Percentiles rank a stretch among this genome's conserved stretches.
These are phyloP conservation scores for Crotalus horridus DNA, from an alignment of 2,113 vertebrate genomes.

Conservation along the genomic window DNA sequence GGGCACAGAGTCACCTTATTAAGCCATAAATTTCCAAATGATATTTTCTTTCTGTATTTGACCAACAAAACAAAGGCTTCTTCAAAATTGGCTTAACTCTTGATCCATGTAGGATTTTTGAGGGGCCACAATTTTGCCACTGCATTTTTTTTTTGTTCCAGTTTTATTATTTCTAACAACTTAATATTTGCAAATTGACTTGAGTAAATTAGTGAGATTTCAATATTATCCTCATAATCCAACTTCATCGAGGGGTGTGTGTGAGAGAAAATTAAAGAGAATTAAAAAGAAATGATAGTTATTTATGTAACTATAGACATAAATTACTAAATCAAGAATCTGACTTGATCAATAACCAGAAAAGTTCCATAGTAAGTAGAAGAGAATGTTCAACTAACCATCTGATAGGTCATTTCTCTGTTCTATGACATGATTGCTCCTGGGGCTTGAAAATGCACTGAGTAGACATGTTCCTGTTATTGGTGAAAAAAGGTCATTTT, in stretches of 20 bases:
- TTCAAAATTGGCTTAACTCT: not conserved
- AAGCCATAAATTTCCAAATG: not conserved
- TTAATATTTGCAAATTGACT: not conserved
- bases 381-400: constrained; percentile 64
- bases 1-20: not conserved
- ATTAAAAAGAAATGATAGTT: constrained; percentile 26
- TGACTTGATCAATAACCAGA: constrained; percentile 50
- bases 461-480: constrained; percentile 71
- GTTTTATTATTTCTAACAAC: not conserved
- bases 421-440: not conserved
- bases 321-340: constrained; percentile 42
- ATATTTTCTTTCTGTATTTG: not conserved
- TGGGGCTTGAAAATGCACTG: constrained; percentile 62
- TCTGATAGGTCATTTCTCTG: constrained; percentile 23
- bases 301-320: constrained; percentile 11
- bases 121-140: not conserved
- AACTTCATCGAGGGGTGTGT: not conserved
- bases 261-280: constrained; percentile 16
- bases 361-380: constrained; percentile 23
- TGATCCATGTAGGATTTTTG: not conserved
- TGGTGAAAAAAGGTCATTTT: constrained; percentile 62
- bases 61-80: not conserved
- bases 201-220: not conserved
- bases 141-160: not conserved
- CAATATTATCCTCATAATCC: constrained; percentile 16